These are phyloP conservation scores for Scytalopus superciliaris DNA, from an alignment of 2,113 vertebrate genomes.

Conservation along the genomic window DNA sequence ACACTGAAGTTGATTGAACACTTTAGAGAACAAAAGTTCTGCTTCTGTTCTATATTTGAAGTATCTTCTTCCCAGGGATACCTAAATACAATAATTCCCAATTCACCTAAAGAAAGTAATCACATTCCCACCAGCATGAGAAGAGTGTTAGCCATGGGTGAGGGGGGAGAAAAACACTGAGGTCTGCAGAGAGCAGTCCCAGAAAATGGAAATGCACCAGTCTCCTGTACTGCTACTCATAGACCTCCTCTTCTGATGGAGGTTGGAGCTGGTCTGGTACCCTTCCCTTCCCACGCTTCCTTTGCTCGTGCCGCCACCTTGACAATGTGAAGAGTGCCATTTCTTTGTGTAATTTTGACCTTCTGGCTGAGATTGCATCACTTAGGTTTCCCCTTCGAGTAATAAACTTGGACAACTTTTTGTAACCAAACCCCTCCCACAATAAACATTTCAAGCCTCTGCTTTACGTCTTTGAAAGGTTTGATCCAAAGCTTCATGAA, in stretches of 20 bases:
- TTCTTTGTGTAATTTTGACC: background rate
- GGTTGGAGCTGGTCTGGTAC: background rate
- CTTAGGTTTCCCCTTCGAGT: background rate
- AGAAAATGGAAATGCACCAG: background rate
- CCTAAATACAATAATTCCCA: background rate
- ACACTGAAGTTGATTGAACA: background rate
- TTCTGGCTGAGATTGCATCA: background rate
- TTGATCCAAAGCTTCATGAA: background rate
- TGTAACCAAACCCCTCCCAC: background rate
- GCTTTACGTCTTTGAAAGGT: background rate
- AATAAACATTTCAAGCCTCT: background rate
- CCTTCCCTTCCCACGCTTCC: background rate
- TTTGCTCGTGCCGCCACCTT: background rate
- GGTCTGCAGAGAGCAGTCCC: background rate
- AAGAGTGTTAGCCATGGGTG: background rate
- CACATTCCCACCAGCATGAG: background rate
- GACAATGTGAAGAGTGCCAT: background rate
- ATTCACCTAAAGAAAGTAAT: background rate
- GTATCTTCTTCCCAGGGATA: background rate
- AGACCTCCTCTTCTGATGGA: background rate
- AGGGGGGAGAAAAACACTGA: background rate
- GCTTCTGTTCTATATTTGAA: background rate
- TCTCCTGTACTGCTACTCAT: background rate
- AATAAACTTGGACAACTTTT: background rate
- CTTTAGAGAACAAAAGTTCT: background rate